A percentile compares a stretch with the other conserved stretches of the same genome.
These are phyloP conservation scores for Salticus scenicus DNA, from an alignment of 2,888 invertebrate genomes.

Conservation along the genomic window DNA sequence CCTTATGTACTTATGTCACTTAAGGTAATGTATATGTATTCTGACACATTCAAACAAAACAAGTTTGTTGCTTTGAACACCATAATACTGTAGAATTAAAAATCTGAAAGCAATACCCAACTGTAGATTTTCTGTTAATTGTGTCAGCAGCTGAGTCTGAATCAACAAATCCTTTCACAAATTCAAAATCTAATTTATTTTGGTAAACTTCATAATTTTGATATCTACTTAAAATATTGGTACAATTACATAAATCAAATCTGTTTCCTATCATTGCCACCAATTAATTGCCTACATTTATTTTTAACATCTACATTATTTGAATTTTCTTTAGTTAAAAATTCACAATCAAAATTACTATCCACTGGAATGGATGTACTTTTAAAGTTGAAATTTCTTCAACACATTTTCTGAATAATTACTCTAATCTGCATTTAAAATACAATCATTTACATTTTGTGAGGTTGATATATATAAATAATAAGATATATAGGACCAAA, in stretches of 20 bases:
- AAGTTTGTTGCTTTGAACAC: background rate
- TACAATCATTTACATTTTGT: background rate
- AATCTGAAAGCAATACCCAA: slow-evolving; percentile 5
- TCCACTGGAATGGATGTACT: slow-evolving; percentile 1
- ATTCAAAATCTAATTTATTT: background rate
- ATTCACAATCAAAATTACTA: background rate
- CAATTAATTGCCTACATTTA: too few relatives aligned
- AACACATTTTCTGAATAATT: slow-evolving; percentile 3
- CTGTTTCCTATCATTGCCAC: slow-evolving; percentile 19
- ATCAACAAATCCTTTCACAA: background rate
- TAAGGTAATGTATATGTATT: background rate
- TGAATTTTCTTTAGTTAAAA: background rate
- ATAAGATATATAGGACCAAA: background rate
- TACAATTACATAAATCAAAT: slow-evolving; percentile 5
- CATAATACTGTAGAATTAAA: background rate
- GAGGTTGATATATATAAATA: background rate
- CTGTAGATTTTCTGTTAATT: background rate
- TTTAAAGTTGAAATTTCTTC: slow-evolving; percentile 8
- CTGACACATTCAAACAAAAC: background rate
- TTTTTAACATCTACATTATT: too few relatives aligned
- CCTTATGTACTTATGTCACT: too few relatives aligned
- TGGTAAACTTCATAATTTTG: background rate
- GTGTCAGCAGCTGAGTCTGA: background rate
- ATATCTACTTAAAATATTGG: slow-evolving; percentile 7
- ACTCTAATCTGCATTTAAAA: too few relatives aligned